Conservation (phyloP, 2,113 vertebrate species). For the Rhodinocichla rosea region DNA sequence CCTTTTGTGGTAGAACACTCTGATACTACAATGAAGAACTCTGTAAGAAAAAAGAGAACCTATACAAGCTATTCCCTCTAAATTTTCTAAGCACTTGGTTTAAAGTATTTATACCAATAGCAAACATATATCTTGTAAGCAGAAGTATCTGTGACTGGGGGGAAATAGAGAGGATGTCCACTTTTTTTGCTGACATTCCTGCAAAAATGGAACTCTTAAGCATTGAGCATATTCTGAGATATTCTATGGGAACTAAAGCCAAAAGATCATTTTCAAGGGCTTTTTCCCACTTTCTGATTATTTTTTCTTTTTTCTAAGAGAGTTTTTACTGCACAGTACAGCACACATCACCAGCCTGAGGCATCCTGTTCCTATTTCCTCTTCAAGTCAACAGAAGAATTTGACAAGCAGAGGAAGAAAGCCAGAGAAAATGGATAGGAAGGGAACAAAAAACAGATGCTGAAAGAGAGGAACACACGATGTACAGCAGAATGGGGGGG, state of each 20-base stretch:
- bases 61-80: not conserved
- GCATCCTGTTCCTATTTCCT: conserved; percentile 42
- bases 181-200: not conserved
- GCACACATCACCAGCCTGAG: not conserved
- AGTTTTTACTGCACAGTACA: not conserved
- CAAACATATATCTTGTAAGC: not conserved
- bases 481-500: not conserved
- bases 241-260: not conserved
- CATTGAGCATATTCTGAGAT: not conserved
- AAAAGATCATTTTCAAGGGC: not conserved
- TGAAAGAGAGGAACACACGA: not conserved
- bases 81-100: not conserved
- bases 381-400: not conserved
- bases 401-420: conserved; percentile 41
- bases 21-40: not conserved
- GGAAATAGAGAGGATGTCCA: not conserved
- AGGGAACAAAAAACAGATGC: conserved; percentile 56
- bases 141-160: not conserved
- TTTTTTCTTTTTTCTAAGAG: not conserved
- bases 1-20: not conserved
- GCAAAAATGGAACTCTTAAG: not conserved
- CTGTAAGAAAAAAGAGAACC: not conserved
- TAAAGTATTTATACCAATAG: not conserved
- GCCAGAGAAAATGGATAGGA: not conserved
- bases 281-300: not conserved